These are phyloP conservation scores for Gallinago media DNA, from an alignment of 2,113 vertebrate genomes.

Conservation along the genomic window DNA sequence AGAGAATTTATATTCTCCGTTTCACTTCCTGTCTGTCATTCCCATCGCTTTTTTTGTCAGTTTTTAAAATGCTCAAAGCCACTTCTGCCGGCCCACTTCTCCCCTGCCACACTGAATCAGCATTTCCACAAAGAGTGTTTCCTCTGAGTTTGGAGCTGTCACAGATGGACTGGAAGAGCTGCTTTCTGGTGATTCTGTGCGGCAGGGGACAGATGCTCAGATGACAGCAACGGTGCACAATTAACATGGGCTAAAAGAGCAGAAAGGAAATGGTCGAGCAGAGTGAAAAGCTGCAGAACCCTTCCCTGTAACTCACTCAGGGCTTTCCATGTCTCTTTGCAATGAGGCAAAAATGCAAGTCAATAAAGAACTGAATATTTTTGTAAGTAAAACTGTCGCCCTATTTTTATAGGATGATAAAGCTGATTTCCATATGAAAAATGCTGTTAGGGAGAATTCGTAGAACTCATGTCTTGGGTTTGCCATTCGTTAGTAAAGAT, in stretches of 20 bases:
- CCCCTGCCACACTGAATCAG: conserved; percentile 30
- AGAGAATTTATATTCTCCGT: neutral
- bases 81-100: conserved; percentile 29
- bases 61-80: conserved; percentile 20
- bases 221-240: neutral
- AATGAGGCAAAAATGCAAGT: neutral
- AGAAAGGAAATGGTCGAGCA: neutral
- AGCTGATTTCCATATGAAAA: neutral
- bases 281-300: neutral
- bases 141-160: conserved; percentile 25
- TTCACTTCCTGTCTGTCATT: neutral
- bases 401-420: neutral
- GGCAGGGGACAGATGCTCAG: conserved; percentile 32
- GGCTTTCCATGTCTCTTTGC: neutral
- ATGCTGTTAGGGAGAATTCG: neutral
- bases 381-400: neutral
- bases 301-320: neutral
- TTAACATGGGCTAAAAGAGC: neutral
- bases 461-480: neutral
- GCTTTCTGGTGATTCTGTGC: neutral
- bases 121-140: neutral
- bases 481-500: neutral
- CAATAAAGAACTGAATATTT: conserved; percentile 9
- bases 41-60: neutral
- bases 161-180: conserved; percentile 16